Evolutionary conservation across 2,113 vertebrate species (phyloP), one percentile per base, ranked within the genome.

Genomic region (Gymnogyps californianus): DNA sequence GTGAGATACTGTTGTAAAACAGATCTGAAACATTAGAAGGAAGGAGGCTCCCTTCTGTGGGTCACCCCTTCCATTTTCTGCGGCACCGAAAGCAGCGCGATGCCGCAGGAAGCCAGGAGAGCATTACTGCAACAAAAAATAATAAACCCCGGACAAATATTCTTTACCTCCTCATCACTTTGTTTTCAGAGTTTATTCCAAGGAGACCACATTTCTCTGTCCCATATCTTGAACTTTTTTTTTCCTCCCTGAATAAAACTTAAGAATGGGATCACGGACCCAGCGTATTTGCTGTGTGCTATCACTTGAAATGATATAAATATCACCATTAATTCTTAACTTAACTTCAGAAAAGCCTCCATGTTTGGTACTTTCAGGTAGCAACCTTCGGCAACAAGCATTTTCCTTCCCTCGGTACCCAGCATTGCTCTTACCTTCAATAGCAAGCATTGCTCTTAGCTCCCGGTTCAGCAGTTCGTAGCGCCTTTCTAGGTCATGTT

Each of bases 401-500:
- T 4, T 5, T 22, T 90, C 98, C 98, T 98, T 99, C 99, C 98
- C 98, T 99, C 98, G 38, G 99, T 98, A 76, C 99, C 99, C 96
- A 99, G 98, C 98, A 98, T 98, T 57, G 99, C 99, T 96, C 99
- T 99, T 98, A 99, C 99, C 99, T 99, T 99, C 99, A 24, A 99
- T 99, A 86, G 99, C 99, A 90, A 99, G 98, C 99, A 99, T 99
- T 46, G 99, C 99, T 95, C 99, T 98, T 34, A 99, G 97, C 98
- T 99, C 99, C 91, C 99, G 99, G 98, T 99, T 99, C 97, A 99
- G 98, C 98, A 99, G 98, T 97, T 99, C 99, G 89, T 99, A 99
- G 97, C 99, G 98, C 96, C 99, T 98, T 98, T 99, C 99, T 97
- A 99, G 99, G 98, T 99, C 99, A 80, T 99, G 99, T 97, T 99